These are phyloP conservation scores for Scaptomyza caliginosa DNA, from an alignment of 2,888 invertebrate genomes.

Conservation along the genomic window DNA sequence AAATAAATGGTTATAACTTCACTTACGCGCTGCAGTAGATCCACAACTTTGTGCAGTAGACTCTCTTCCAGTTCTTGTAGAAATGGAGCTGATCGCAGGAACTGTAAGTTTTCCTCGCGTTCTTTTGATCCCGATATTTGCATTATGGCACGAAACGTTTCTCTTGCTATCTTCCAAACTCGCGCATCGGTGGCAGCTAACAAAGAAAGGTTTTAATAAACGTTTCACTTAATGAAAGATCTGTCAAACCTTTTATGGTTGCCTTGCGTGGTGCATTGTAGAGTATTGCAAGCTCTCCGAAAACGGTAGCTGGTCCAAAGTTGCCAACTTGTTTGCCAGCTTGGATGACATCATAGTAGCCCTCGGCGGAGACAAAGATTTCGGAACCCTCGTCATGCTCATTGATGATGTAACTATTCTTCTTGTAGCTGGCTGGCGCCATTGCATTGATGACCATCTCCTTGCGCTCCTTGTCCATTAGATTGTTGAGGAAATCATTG, in stretches of 20 bases:
- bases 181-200: slow-evolving; percentile 90
- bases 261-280: slow-evolving; percentile 97
- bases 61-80: slow-evolving; percentile 89
- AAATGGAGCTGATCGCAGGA: slow-evolving; percentile 92
- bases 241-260: slow-evolving; percentile 89
- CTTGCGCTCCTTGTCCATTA: slow-evolving; percentile 89
- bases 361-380: slow-evolving; percentile 93
- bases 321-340: slow-evolving; percentile 90
- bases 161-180: slow-evolving; percentile 94
- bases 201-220: not conserved
- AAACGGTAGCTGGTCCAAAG: slow-evolving; percentile 92
- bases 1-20: slow-evolving; percentile 26
- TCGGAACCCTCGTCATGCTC: slow-evolving; percentile 94
- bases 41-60: slow-evolving; percentile 92
- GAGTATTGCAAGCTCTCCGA: slow-evolving; percentile 96
- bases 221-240: not conserved
- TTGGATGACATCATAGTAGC: slow-evolving; percentile 93
- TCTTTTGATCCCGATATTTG: slow-evolving; percentile 93
- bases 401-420: slow-evolving; percentile 89
- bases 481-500: slow-evolving; percentile 93
- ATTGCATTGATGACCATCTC: slow-evolving; percentile 92
- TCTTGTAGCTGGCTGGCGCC: slow-evolving; percentile 88
- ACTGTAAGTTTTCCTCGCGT: slow-evolving; percentile 92
- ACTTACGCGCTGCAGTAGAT: slow-evolving; percentile 92
- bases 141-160: slow-evolving; percentile 95